Evolutionary conservation across 1,140 invertebrate species (phyloP), one percentile per base, ranked within the genome.

Genomic region (Matsumurasca onukii): DNA sequence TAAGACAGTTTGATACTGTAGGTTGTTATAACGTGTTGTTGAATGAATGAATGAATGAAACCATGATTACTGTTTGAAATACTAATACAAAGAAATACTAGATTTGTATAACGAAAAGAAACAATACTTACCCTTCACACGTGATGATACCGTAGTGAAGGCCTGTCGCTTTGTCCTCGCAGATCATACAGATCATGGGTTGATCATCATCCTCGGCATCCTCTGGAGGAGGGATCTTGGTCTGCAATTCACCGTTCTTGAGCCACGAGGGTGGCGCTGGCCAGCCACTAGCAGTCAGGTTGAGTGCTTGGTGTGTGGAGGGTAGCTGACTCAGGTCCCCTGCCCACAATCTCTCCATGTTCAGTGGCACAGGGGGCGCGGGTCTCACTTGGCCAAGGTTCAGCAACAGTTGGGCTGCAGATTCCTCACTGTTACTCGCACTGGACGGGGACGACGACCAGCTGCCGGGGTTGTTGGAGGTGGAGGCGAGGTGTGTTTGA

Each of bases 111-210:
- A n/a, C n/a, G 34, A 9, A 39, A 5, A 39, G 5, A 39, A 39
- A 39, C 17, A 39, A 20, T 30, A 78, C 85, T 84, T 75, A 92
- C 84, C 95, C 95, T 83, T 98, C 96, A 80, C 96, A 98, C 31
- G 95, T 98, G 74, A 98, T 98, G 79, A 98, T 98, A 30, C 96
- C 96, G 76, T 98, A 98, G 80, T 98, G 96, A 24, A 98, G 85
- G n/a, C 96, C 96, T 0, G 95, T 97, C 25, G 95, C 95, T 76
- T 94, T 95, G 79, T 98, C 96, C 79, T 97, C 94, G 80, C 96
- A 98, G 70, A 98, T 98, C 93, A 97, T 97, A 79, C 96, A 98
- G 66, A 98, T 95, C 89, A 97, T 93, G 1, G 93, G 94, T 81
- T 94, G 93, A 69, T 96, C 94, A 70, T 94, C 92, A 69, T 95